Percentiles rank a stretch among this genome's conserved stretches.
Evolutionary conservation across 2,888 invertebrate genomes (phyloP).

Genomic region (Lithophane socia): DNA sequence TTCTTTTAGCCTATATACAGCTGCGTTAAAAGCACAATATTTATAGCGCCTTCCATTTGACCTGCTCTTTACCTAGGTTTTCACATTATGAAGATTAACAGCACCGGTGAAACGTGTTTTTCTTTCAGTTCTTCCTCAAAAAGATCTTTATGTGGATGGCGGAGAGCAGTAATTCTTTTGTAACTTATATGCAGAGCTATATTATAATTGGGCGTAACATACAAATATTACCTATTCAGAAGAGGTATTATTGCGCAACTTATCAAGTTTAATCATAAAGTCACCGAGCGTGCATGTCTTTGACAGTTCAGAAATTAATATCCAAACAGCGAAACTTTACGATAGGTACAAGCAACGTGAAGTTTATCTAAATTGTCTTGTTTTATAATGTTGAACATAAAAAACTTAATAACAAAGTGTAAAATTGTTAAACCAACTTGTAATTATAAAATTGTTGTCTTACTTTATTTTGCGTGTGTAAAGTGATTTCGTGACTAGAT

Average conservation of each 20-base stretch:
- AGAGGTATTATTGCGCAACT: slow-evolving; percentile 10
- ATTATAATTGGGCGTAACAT: neutral
- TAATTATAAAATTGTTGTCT: slow-evolving; percentile 31
- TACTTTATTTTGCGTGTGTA: slow-evolving; percentile 43
- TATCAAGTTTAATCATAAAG: slow-evolving; percentile 21
- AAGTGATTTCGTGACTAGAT: slow-evolving; percentile 46
- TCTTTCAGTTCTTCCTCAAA: neutral
- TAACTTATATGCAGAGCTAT: neutral
- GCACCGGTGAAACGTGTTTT: neutral
- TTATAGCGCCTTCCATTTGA: slow-evolving; percentile 16
- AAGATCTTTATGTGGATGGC: neutral
- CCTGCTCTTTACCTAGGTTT: slow-evolving; percentile 11
- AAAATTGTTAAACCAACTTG: slow-evolving; percentile 44
- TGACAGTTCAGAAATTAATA: slow-evolving; percentile 45
- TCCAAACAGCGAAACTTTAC: slow-evolving; percentile 29
- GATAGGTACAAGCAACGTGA: slow-evolving; percentile 2
- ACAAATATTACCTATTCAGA: neutral
- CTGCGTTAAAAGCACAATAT: slow-evolving; percentile 27
- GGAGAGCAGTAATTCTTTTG: neutral
- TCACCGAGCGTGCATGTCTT: slow-evolving; percentile 11
- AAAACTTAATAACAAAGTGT: slow-evolving; percentile 19
- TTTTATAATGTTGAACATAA: slow-evolving; percentile 22
- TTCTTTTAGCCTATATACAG: slow-evolving; percentile 25
- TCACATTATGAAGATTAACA: slow-evolving; percentile 1
- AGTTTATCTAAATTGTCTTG: slow-evolving; percentile 13